Evolutionary conservation across 2,113 vertebrate genomes (phyloP), one percentile per base, ranked within the genome.

Genomic region (Anas platyrhynchos): DNA sequence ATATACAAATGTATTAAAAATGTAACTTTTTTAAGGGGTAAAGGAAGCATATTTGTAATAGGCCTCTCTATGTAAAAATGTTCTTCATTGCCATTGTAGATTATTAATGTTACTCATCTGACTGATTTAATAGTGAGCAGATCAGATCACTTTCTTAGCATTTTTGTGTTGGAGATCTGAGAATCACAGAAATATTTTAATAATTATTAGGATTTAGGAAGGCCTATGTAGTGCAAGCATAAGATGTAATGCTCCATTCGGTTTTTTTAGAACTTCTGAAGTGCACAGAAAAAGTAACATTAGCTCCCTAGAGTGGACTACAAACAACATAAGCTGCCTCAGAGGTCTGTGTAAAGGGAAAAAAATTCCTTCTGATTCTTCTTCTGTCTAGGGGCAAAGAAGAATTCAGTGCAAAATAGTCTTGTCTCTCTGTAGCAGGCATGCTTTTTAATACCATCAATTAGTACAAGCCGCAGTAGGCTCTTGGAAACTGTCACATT

Each of bases 231-330:
- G 55, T 52, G 7, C 22, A 83, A 89, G 31, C 16, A 62, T 82
- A 29, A 54, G 6, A 71, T 86, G 25, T 72, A 74, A 72, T 71
- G 27, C 3, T 89, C 32, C 2, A 1, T 80, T 91, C 21, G 18
- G 15, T 1, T 27, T 82, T 85, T 76, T 71, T 55, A 54, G 14
- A 27, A 58, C 13, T 85, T 58, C 11, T 58, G 36, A 89, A 74
- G 17, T 38, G 2, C 34, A 26, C 46, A 55, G 29, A 18, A 80
- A 59, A 65, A 80, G 5, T 38, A 43, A 2, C 3, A 21, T 50
- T 75, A 82, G 8, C 20, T 76, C 7, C 1, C 0, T 41, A 36
- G 16, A 29, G 11, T 31, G 16, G 31, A 79, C 0, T 0, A 3
- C 36, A 7, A 76, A 48, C 43, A 73, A 14, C 32, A n/a, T 56